Base-by-base conservation (phyloP, 2,888 invertebrate species). In the Clunio marinus region DNA sequence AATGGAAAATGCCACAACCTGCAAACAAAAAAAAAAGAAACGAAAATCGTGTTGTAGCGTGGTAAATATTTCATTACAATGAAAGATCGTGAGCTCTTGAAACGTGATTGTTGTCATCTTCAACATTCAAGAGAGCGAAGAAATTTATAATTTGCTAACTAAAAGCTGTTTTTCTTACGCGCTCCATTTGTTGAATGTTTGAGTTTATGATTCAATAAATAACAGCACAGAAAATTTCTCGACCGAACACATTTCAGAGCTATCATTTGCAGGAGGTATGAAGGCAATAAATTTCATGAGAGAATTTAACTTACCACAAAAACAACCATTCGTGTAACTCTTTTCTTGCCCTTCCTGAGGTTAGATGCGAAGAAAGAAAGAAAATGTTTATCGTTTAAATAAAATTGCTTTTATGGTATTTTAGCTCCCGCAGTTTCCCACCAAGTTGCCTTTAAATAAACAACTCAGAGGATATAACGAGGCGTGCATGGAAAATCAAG, bases 301-400 rank as follows among this genome's bases (percentile, higher is more conserved):
- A 32, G 8, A 32, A 32, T 7, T 7, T 8, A 51, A 63, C 63
- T 45, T 5, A 95, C 93, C 45, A 95, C 93, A 41, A 93, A 88
- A 63, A 94, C 86, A 8, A 96, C 94, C 84, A 96, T 87, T 72
- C 92, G 83, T 1, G 96, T 96, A 27, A 94, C 96, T 71, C 93
- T 84, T 79, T 88, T 88, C 79, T 92, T 90, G 69, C 92, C 91
- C 59, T 91, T 83, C 70, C 89, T 63, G 63, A 13, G 7, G n/a
- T 20, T 13, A n/a, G 41, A 4, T 3, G 10, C 3, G 13, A n/a
- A 41, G 15, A 51, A 20, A 22, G 51, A 17, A 51, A 7, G 17
- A 20, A 17, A 51, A 51, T 17, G 13, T 45, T 32, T 32, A 32
- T 45, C 4, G 51, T 51, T 20, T 20, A 22, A 17, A 22, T 51